Conservation (phyloP, 1,140 invertebrate genomes). For the Eurosta solidaginis region DNA sequence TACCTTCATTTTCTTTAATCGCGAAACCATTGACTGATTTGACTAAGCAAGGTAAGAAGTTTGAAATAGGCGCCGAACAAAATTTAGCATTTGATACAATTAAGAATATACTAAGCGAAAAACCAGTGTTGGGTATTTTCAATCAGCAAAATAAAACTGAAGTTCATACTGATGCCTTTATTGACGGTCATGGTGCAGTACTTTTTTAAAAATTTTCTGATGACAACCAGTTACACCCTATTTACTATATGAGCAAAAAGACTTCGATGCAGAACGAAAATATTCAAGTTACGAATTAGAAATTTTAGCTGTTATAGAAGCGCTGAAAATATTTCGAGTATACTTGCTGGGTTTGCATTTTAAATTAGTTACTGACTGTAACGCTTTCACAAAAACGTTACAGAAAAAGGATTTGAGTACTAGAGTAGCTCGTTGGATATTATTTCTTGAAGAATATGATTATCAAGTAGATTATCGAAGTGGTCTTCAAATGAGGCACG, state of each 20-base stretch:
- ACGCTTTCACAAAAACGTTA: too few species aligned
- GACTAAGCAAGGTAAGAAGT: conserved; percentile 2
- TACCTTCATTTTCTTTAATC: conserved; percentile 39
- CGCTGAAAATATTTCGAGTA: conserved; percentile 42
- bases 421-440: conserved; percentile 44
- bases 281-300: too few species aligned
- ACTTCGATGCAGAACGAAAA: too few species aligned
- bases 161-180: too few species aligned
- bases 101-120: conserved; percentile 32
- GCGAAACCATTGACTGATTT: conserved; percentile 35
- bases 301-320: too few species aligned
- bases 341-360: too few species aligned
- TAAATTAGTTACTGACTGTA: too few species aligned
- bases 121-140: conserved; percentile 55
- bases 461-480: conserved; percentile 41
- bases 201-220: conserved; percentile 47
- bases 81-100: background rate
- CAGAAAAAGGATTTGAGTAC: too few species aligned
- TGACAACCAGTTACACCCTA: too few species aligned
- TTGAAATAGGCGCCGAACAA: background rate
- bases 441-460: too few species aligned
- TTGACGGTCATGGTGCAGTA: conserved; percentile 46
- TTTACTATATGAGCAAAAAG: too few species aligned
- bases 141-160: conserved; percentile 43
- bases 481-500: conserved; percentile 30